phyloP scores from a whole-genome alignment of 2,797 vertebrate species.

The Alectoris magna region DNA sequence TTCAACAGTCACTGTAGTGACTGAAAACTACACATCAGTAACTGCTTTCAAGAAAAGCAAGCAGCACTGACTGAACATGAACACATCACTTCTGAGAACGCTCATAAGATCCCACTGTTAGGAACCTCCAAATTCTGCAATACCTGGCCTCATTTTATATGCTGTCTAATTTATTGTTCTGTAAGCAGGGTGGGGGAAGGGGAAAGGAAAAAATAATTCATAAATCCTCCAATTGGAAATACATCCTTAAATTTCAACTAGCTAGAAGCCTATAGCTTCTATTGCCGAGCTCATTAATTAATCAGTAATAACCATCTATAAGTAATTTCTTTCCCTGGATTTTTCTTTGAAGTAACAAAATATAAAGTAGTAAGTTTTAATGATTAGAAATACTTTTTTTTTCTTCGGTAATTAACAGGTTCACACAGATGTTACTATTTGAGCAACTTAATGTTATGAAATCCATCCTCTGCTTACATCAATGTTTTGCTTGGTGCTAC shows the following conservation, averaged over 20 bases:
- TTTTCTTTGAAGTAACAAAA: not conserved
- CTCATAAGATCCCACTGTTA: not conserved
- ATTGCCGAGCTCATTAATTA: not conserved
- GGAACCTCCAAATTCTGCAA: not conserved
- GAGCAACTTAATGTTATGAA: not conserved
- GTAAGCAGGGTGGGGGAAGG: not conserved
- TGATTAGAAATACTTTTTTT: not conserved
- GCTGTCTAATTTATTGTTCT: not conserved
- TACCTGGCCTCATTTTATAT: not conserved
- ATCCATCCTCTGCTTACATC: constrained; percentile 79
- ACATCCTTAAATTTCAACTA: not conserved
- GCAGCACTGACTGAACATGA: not conserved
- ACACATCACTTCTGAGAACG: not conserved
- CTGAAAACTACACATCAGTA: not conserved
- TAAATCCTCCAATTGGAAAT: not conserved
- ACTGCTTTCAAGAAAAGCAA: not conserved
- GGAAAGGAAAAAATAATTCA: not conserved
- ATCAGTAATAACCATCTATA: not conserved
- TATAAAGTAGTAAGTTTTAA: not conserved
- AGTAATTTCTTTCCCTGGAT: not conserved
- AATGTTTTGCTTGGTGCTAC: constrained; percentile 88
- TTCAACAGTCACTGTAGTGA: not conserved
- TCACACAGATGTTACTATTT: not conserved
- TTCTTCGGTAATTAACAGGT: not conserved
- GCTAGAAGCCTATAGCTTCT: not conserved